These are phyloP conservation scores for Echinops telfairi DNA, from an alignment of 2,113 vertebrate species.

Conservation along the genomic window DNA sequence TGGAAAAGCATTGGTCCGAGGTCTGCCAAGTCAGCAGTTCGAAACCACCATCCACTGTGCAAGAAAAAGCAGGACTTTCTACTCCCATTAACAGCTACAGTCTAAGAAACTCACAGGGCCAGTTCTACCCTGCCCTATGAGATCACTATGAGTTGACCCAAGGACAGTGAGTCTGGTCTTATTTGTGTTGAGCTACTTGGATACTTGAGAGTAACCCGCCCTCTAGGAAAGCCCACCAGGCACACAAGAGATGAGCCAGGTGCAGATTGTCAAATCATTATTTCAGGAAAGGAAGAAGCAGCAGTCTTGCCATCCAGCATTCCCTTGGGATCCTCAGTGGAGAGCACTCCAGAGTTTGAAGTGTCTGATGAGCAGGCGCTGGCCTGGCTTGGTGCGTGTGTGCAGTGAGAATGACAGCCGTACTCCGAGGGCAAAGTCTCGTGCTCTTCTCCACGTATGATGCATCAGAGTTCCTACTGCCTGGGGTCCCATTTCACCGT, in stretches of 20 bases:
- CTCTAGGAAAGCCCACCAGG: background rate
- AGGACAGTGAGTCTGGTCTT: too few relatives aligned
- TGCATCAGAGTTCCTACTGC: background rate
- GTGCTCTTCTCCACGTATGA: background rate
- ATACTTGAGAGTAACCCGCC: background rate
- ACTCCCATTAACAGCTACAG: too few relatives aligned
- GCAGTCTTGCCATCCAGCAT: background rate
- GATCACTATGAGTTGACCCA: too few relatives aligned
- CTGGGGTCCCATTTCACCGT: background rate
- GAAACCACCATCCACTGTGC: too few relatives aligned
- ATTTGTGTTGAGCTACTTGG: too few relatives aligned
- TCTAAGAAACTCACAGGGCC: too few relatives aligned
- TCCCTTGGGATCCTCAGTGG: background rate
- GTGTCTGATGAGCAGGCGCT: background rate
- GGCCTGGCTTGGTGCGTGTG: background rate
- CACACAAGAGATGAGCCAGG: background rate
- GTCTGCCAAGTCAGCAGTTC: too few relatives aligned
- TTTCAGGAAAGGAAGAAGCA: background rate
- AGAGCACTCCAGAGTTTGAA: background rate
- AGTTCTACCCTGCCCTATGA: too few relatives aligned
- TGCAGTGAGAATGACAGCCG: background rate
- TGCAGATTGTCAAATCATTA: background rate
- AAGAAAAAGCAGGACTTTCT: too few relatives aligned
- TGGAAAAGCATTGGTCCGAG: too few relatives aligned
- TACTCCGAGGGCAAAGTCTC: background rate